Conservation (phyloP, 1,140 invertebrate genomes). For the Caerostris extrusa region DNA sequence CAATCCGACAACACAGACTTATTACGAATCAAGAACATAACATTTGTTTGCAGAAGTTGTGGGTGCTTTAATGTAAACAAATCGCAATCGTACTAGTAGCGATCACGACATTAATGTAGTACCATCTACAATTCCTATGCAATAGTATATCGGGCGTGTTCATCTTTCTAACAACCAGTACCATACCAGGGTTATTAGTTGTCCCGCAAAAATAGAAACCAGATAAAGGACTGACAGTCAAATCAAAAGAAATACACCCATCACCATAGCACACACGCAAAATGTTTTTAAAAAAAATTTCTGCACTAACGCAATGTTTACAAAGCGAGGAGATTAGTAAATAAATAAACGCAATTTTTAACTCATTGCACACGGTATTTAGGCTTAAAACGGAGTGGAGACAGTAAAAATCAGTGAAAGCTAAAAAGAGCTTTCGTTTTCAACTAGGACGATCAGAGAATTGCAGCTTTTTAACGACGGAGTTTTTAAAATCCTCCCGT, state of each 20-base stretch:
- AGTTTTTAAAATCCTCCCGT: slow-evolving; percentile 49
- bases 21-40: neutral
- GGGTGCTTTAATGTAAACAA: neutral
- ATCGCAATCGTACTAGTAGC: neutral
- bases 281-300: too few species aligned
- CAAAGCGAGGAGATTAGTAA: slow-evolving; percentile 52
- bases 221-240: neutral
- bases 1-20: neutral
- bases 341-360: slow-evolving; percentile 54
- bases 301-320: slow-evolving; percentile 24
- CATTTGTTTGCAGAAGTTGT: neutral
- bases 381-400: slow-evolving; percentile 37
- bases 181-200: slow-evolving; percentile 25
- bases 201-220: neutral
- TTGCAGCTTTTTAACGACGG: neutral
- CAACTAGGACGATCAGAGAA: slow-evolving; percentile 6
- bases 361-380: slow-evolving; percentile 8
- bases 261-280: neutral
- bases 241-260: slow-evolving; percentile 9
- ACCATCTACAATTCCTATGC: slow-evolving; percentile 31
- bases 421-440: slow-evolving; percentile 43
- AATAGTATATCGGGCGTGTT: slow-evolving; percentile 52
- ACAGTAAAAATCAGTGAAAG: slow-evolving; percentile 19
- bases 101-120: neutral
- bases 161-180: slow-evolving; percentile 27